Percentiles rank a stretch among this genome's conserved stretches.
phyloP scores from a whole-genome alignment of 2,888 invertebrate genomes.

The Pecten maximus region DNA sequence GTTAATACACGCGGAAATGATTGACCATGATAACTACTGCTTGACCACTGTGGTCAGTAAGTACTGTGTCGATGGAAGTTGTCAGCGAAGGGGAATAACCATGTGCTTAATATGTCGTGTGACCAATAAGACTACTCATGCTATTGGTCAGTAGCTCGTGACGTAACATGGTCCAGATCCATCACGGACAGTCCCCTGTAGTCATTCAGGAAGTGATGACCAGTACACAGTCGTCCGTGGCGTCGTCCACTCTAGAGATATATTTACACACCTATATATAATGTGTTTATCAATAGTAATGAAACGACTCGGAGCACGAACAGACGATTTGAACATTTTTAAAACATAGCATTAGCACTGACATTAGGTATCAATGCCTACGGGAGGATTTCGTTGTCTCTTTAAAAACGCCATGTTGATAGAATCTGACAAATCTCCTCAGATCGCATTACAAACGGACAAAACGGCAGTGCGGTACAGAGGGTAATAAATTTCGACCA shows the following conservation, averaged over 20 bases:
- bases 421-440: too few relatives aligned
- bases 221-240: neutral
- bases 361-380: too few relatives aligned
- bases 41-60: neutral
- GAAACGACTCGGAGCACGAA: too few relatives aligned
- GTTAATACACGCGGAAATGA: neutral
- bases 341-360: too few relatives aligned
- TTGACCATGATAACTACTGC: neutral
- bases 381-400: too few relatives aligned
- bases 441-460: too few relatives aligned
- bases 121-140: neutral
- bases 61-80: neutral
- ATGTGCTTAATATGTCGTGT: neutral
- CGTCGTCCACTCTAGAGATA: neutral
- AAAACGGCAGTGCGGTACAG: too few relatives aligned
- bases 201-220: conserved; percentile 29
- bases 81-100: neutral
- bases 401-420: too few relatives aligned
- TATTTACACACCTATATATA: too few relatives aligned
- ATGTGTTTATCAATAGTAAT: too few relatives aligned
- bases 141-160: conserved; percentile 4
- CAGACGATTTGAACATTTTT: too few relatives aligned
- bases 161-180: neutral
- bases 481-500: too few relatives aligned
- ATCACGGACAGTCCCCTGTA: conserved; percentile 3